Base-by-base conservation (phyloP, 2,797 vertebrate genomes). In the Falco novaeseelandiae region DNA sequence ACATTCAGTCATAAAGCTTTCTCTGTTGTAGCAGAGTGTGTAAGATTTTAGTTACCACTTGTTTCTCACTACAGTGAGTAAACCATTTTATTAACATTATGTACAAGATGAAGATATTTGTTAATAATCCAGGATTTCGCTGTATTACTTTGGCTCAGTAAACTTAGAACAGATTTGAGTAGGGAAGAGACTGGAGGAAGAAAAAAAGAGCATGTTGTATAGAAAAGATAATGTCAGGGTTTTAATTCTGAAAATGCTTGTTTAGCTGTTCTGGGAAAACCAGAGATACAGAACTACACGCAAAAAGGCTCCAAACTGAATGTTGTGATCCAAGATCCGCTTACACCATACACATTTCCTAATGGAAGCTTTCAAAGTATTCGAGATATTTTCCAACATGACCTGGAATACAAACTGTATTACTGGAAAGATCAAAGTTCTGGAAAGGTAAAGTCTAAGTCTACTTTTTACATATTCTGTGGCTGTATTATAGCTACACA, bases 351-450 rank as follows among this genome's bases (percentile, higher is more conserved):
- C 30, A 96, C 91, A 30, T n/a, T 19, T 49, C 55, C 95, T 36
- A 98, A 98, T 3, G 89, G 88, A 16, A 97, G 61, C 5, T 98
- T 97, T 90, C 96, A 97, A 91, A 99, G 78, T 67, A 96, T 99
- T 91, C 97, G 98, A 72, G 99, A 99, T 14, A 95, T 99, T 92
- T 99, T 99, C 85, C 85, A 96, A 63, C 63, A 98, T 13, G 59
- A 99, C 38, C 97, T 99, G 46, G 90, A 92, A 77, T 99, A 99
- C 32, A 98, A 57, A 36, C 98, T 99, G 54, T 98, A 87, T 59
- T 99, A 99, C 48, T 97, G 98, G 95, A 99, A 95, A 97, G 98
- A 98, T 7, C 94, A 96, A 92, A 99, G 99, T 97, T 98, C 99
- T 3, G 99, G 99, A 89, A 99, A 98, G 98, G 99, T 99, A 93